These are phyloP conservation scores for Styela plicata DNA, from an alignment of 23 tunicate species.

Conservation along the genomic window DNA sequence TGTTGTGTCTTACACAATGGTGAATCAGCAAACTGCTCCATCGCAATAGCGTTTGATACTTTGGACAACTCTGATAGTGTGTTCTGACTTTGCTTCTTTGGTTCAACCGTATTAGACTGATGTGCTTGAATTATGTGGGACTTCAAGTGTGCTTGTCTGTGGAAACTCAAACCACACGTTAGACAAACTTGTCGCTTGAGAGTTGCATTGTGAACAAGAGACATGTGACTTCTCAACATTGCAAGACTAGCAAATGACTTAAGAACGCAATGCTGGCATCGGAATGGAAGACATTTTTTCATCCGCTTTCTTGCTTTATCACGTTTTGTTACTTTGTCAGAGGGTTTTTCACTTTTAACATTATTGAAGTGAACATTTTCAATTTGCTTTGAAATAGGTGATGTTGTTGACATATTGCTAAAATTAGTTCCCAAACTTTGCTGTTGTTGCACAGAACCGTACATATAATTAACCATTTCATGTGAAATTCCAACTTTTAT, in stretches of 20 bases:
- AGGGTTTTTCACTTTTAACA: not conserved
- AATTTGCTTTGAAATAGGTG: too few relatives aligned
- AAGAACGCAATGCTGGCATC: slow-evolving; percentile 47
- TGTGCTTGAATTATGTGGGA: slow-evolving; percentile 28
- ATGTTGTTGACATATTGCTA: not conserved
- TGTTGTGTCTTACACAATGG: not conserved
- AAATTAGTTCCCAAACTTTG: not conserved
- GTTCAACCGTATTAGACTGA: not conserved
- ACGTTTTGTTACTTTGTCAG: not conserved
- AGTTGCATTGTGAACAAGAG: slow-evolving; percentile 50
- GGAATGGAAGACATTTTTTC: slow-evolving; percentile 20
- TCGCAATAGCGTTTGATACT: not conserved
- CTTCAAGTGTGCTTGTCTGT: slow-evolving; percentile 5
- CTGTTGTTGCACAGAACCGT: too few relatives aligned
- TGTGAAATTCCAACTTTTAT: too few relatives aligned
- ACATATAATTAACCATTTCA: too few relatives aligned
- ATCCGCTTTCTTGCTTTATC: slow-evolving; percentile 1
- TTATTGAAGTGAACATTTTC: not conserved
- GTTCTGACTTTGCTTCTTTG: not conserved
- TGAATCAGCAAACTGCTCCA: not conserved
- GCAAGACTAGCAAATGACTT: slow-evolving; percentile 37
- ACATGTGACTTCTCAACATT: slow-evolving; percentile 70
- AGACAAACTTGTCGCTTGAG: slow-evolving; percentile 50
- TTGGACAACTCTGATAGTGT: not conserved
- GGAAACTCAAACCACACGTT: slow-evolving; percentile 55